Conservation (phyloP, 92 coral and sea anemone genomes). For the Phenganax subtilis region DNA sequence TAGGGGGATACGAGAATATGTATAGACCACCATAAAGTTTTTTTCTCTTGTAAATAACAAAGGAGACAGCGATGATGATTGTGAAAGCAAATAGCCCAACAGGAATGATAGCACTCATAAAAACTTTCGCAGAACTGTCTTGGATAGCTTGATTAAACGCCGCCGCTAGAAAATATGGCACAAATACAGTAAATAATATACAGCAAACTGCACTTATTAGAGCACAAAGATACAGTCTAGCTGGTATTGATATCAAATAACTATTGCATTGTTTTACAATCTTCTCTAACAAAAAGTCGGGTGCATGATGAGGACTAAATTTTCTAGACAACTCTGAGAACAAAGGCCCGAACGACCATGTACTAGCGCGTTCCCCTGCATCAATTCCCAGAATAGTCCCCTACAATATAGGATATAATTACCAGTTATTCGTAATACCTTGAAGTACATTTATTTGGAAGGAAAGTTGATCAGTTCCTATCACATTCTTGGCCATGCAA, state of each 20-base stretch:
- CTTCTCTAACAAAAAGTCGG: too few species aligned
- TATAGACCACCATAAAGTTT: constrained; percentile 22
- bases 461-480: constrained; percentile 8
- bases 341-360: too few species aligned
- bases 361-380: background rate
- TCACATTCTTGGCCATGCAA: background rate
- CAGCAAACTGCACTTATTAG: too few species aligned
- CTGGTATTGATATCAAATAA: too few species aligned
- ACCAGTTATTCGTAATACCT: background rate
- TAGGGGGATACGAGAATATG: constrained; percentile 24
- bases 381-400: background rate
- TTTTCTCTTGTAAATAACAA: constrained; percentile 14
- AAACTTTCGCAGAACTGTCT: background rate
- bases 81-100: constrained; percentile 8
- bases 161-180: background rate
- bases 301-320: too few species aligned
- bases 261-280: too few species aligned
- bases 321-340: too few species aligned
- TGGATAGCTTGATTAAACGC: background rate
- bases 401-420: background rate
- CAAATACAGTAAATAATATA: background rate
- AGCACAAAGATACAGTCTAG: too few species aligned
- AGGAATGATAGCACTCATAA: background rate
- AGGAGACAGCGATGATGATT: background rate
- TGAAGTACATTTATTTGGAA: background rate